These are phyloP conservation scores for Ligdia adustata DNA, from an alignment of 2,888 invertebrate species.

Conservation along the genomic window DNA sequence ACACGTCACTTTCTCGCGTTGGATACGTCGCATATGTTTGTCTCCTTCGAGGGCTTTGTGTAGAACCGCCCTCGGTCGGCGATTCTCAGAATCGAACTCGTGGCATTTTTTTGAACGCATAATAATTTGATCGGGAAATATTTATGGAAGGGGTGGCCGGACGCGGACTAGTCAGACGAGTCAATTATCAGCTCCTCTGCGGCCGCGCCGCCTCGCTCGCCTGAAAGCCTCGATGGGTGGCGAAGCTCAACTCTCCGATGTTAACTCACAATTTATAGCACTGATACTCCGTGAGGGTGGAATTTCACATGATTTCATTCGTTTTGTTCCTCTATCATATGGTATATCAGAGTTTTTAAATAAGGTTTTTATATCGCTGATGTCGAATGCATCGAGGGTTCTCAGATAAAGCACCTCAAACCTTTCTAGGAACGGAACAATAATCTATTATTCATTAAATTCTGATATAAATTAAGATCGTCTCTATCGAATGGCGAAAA, in stretches of 20 bases:
- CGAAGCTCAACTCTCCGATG: constrained; percentile 57
- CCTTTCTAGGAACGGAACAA: constrained; percentile 22
- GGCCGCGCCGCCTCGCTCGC: constrained; percentile 44
- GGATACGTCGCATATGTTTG: constrained; percentile 34
- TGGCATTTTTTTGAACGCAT: constrained; percentile 80
- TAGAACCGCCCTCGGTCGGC: constrained; percentile 72
- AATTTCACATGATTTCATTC: constrained; percentile 66
- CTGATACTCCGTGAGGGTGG: constrained; percentile 59
- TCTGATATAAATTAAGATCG: constrained; percentile 15
- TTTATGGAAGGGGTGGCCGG: constrained; percentile 81
- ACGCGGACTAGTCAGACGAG: constrained; percentile 71
- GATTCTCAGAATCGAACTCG: constrained; percentile 76
- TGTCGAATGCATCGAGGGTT: constrained; percentile 19
- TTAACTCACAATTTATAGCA: constrained; percentile 70
- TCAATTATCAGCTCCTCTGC: constrained; percentile 74
- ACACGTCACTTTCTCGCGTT: constrained; percentile 55
- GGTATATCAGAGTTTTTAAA: constrained; percentile 45
- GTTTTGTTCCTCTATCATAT: constrained; percentile 47
- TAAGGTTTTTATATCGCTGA: constrained; percentile 41
- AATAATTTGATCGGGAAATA: constrained; percentile 84
- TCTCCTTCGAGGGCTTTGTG: constrained; percentile 69
- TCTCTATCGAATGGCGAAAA: constrained; percentile 8
- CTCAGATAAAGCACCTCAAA: constrained; percentile 18
- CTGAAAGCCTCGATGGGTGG: constrained; percentile 77
- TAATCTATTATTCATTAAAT: constrained; percentile 21